phyloP scores from a whole-genome alignment of 1,140 invertebrate species.

The Brachionus sp. region DNA sequence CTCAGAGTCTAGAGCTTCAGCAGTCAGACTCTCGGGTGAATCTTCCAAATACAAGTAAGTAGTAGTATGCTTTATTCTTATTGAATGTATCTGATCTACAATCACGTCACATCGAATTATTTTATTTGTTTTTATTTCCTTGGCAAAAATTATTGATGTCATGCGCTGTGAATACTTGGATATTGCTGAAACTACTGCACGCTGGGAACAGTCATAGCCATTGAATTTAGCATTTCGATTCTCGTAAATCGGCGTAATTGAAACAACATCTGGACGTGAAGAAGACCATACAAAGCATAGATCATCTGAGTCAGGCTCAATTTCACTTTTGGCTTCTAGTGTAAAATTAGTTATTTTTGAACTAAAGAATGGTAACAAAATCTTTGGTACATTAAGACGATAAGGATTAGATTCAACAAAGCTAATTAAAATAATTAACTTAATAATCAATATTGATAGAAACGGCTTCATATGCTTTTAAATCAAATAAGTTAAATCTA shows the following conservation, averaged over 20 bases:
- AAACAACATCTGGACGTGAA: slow-evolving; percentile 23
- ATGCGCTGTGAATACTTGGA: slow-evolving; percentile 7
- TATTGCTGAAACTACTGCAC: background rate
- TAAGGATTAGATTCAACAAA: background rate
- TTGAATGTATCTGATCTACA: slow-evolving; percentile 34
- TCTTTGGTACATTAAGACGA: slow-evolving; percentile 7
- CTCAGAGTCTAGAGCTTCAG: background rate
- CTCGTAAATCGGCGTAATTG: background rate
- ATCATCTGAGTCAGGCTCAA: background rate
- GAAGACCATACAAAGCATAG: slow-evolving; percentile 35
- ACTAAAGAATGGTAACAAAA: slow-evolving; percentile 23
- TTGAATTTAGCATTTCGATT: background rate
- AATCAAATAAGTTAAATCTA: background rate
- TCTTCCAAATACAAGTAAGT: slow-evolving; percentile 25
- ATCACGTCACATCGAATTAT: slow-evolving; percentile 44
- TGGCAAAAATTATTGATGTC: slow-evolving; percentile 31
- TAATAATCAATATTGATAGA: background rate
- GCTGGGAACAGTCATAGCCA: background rate
- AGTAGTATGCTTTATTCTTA: slow-evolving; percentile 32
- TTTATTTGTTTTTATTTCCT: slow-evolving; percentile 24
- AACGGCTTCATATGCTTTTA: background rate
- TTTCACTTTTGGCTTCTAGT: slow-evolving; percentile 4
- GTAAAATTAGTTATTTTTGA: slow-evolving; percentile 29
- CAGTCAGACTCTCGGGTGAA: slow-evolving; percentile 19
- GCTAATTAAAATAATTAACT: background rate